phyloP scores from a whole-genome alignment of 2,113 vertebrate species.

The Apaloderma vittatum region DNA sequence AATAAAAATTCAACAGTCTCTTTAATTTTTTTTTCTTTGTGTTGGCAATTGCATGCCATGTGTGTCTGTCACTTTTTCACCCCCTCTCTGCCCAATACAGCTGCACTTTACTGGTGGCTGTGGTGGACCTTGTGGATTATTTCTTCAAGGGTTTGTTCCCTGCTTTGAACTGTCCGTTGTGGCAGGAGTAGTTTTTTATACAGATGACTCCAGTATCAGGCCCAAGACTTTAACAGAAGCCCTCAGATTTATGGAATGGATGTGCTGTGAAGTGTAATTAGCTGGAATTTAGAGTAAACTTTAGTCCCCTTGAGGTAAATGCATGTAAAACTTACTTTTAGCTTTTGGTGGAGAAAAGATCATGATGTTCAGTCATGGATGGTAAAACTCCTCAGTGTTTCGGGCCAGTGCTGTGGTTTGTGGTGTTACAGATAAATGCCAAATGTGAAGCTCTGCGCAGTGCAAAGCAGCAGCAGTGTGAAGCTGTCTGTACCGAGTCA shows the following conservation, averaged over 20 bases:
- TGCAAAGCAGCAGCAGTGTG: neutral
- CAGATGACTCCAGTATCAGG: neutral
- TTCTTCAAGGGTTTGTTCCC: neutral
- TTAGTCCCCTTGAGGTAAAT: neutral
- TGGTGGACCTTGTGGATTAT: neutral
- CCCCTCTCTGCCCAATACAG: fast-evolving
- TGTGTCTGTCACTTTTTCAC: neutral
- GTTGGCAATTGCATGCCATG: neutral
- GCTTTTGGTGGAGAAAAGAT: neutral
- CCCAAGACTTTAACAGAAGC: neutral
- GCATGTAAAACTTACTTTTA: neutral
- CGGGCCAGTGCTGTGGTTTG: neutral
- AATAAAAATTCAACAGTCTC: neutral
- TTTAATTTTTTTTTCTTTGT: neutral
- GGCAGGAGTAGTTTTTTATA: neutral
- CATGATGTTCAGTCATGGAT: neutral
- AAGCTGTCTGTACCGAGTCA: neutral
- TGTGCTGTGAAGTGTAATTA: neutral
- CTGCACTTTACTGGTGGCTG: neutral
- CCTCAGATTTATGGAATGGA: neutral
- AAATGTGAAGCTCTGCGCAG: neutral
- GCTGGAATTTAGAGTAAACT: neutral
- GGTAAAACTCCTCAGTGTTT: neutral
- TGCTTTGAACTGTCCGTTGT: neutral
- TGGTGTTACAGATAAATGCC: neutral